phyloP scores from a whole-genome alignment of 1,140 invertebrate genomes.

The Streblospio benedicti region DNA sequence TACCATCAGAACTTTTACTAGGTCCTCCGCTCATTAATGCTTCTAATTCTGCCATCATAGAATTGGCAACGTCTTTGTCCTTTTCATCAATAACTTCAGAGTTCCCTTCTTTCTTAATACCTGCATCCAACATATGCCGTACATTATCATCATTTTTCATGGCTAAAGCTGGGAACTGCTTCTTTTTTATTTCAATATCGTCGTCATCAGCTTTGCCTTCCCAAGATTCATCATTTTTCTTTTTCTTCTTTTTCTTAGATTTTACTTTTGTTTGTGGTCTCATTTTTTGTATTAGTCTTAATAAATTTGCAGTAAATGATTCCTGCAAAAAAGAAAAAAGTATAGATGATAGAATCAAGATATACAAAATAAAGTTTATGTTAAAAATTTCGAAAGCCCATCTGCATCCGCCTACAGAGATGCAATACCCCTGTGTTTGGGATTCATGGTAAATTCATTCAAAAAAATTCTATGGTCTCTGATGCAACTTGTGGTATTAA shows the following conservation, averaged over 20 bases:
- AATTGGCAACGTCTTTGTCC: slow-evolving; percentile 59
- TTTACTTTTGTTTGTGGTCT: slow-evolving; percentile 53
- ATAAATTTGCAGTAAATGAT: slow-evolving; percentile 81
- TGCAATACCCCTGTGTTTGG: not conserved
- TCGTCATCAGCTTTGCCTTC: slow-evolving; percentile 16
- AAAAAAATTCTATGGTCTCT: not conserved
- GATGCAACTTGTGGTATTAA: too few species aligned
- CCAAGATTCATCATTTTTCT: slow-evolving; percentile 44
- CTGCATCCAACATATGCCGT: slow-evolving; percentile 10
- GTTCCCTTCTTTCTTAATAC: slow-evolving; percentile 15
- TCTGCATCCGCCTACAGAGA: slow-evolving; percentile 5
- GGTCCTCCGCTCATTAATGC: too few species aligned
- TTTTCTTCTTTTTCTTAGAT: slow-evolving; percentile 41
- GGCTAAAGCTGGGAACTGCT: slow-evolving; percentile 80
- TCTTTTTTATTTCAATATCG: slow-evolving; percentile 49
- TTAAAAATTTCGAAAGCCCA: slow-evolving; percentile 15
- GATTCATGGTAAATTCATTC: not conserved
- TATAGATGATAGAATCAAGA: slow-evolving; percentile 11
- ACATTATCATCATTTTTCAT: slow-evolving; percentile 69
- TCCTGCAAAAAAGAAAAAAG: slow-evolving; percentile 54
- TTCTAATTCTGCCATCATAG: slow-evolving; percentile 82
- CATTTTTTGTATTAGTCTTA: slow-evolving; percentile 92
- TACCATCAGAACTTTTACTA: too few species aligned
- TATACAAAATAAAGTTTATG: slow-evolving; percentile 15
- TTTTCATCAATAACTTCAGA: slow-evolving; percentile 34